Evolutionary conservation across 1,140 invertebrate species (phyloP).

Genomic region (Dermatophagoides farinae): DNA sequence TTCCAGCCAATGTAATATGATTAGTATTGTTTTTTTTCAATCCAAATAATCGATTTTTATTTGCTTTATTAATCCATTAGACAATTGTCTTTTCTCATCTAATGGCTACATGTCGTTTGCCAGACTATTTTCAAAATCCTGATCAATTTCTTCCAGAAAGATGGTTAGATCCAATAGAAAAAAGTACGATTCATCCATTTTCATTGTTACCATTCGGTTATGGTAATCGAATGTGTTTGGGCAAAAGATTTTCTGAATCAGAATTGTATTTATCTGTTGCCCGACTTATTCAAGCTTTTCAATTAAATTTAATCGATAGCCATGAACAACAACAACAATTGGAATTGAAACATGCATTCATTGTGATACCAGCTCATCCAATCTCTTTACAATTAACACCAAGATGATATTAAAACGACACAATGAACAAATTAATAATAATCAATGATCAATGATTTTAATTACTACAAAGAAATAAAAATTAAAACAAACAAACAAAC

Average conservation of each 20-base stretch:
- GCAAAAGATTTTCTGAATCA: slow-evolving; percentile 40
- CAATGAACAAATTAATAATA: not conserved
- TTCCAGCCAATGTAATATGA: slow-evolving; percentile 51
- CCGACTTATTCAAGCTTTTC: slow-evolving; percentile 33
- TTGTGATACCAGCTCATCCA: slow-evolving; percentile 17
- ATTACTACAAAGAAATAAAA: not conserved
- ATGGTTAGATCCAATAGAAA: slow-evolving; percentile 37
- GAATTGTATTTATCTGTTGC: slow-evolving; percentile 49
- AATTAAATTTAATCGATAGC: slow-evolving; percentile 3
- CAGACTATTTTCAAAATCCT: slow-evolving; percentile 54
- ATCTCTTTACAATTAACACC: slow-evolving; percentile 14
- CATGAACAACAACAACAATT: not conserved
- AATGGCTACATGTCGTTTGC: slow-evolving; percentile 50
- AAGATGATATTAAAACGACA: not conserved
- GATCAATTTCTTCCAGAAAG: slow-evolving; percentile 53
- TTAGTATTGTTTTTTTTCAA: slow-evolving; percentile 23
- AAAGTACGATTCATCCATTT: slow-evolving; percentile 31
- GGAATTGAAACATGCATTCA: slow-evolving; percentile 16
- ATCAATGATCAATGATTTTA: not conserved
- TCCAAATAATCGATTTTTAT: slow-evolving; percentile 7
- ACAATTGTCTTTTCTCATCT: slow-evolving; percentile 66
- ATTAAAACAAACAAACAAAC: not conserved
- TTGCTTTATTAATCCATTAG: slow-evolving; percentile 31
- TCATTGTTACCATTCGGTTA: slow-evolving; percentile 67
- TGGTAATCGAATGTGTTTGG: slow-evolving; percentile 40